Percentiles rank a stretch among this genome's conserved stretches.
Evolutionary conservation across 2,113 vertebrate species (phyloP).

Genomic region (Ancistrus triradiatus): DNA sequence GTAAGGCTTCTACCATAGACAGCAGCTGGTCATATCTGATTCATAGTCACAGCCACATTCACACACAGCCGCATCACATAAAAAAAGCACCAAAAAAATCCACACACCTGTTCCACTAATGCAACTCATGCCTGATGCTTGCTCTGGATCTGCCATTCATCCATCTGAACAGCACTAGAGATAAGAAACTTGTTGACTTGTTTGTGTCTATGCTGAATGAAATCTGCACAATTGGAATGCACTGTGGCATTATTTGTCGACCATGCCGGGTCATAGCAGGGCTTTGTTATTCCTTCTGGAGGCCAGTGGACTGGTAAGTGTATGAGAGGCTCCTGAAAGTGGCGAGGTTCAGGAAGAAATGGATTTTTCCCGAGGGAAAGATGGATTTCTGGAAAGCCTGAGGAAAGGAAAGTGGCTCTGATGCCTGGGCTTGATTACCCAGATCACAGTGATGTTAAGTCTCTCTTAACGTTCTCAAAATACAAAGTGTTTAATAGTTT

Average conservation of each 20-base stretch:
- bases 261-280: slow-evolving; percentile 20
- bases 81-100: background rate
- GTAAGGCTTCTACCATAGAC: slow-evolving; percentile 45
- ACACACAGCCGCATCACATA: slow-evolving; percentile 1
- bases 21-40: slow-evolving; percentile 39
- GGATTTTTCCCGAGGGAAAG: background rate
- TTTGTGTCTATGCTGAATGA: slow-evolving; percentile 40
- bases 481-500: no score
- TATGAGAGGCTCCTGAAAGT: background rate
- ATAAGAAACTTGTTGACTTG: slow-evolving; percentile 34
- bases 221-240: slow-evolving; percentile 41
- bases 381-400: background rate
- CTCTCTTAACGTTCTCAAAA: no score
- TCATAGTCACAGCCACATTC: slow-evolving; percentile 26
- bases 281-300: slow-evolving; percentile 21
- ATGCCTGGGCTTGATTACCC: no score
- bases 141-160: slow-evolving; percentile 61
- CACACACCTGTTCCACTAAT: slow-evolving; percentile 45
- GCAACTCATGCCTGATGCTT: slow-evolving; percentile 71
- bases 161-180: slow-evolving; percentile 37
- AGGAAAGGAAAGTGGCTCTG: background rate
- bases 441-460: slow-evolving; percentile 19
- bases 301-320: slow-evolving; percentile 56
- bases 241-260: slow-evolving; percentile 16
- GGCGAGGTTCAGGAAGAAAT: background rate